Percentiles rank a stretch among this genome's conserved stretches.
Conservation (phyloP, 2,113 vertebrate genomes). For the Rana temporaria region DNA sequence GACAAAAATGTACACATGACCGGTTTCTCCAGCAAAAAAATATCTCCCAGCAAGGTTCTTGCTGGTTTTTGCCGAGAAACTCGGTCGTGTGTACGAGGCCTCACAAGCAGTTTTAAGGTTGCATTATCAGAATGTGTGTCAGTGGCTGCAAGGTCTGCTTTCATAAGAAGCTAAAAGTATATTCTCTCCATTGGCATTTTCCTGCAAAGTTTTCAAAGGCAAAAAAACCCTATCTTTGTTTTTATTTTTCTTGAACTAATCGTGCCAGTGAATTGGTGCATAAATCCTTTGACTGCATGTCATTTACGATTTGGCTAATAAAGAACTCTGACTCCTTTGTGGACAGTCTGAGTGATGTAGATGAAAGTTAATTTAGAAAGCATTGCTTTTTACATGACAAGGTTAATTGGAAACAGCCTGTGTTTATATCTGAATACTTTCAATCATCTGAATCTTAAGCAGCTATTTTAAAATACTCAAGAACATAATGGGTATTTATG, state of each 20-base stretch:
- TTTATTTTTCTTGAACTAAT: neutral
- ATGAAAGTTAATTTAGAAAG: constrained; percentile 18
- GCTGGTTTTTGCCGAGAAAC: too few species aligned
- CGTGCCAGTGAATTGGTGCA: constrained; percentile 3
- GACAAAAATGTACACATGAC: too few species aligned
- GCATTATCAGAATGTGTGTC: too few species aligned
- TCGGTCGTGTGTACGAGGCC: too few species aligned
- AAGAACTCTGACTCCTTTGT: neutral
- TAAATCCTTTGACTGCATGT: neutral
- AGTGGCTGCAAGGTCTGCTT: too few species aligned
- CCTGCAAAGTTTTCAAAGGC: too few species aligned
- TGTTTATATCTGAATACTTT: constrained; percentile 22
- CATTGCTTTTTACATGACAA: constrained; percentile 23
- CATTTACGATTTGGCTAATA: neutral
- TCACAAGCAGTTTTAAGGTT: too few species aligned
- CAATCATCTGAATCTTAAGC: constrained; percentile 7
- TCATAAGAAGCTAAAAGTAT: too few species aligned
- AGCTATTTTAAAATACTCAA: constrained; percentile 2
- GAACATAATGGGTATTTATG: neutral
- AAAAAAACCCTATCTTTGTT: neutral
- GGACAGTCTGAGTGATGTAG: neutral
- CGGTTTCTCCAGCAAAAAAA: too few species aligned
- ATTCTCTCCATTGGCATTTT: too few species aligned
- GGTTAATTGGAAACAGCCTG: constrained; percentile 46
- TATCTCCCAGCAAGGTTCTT: too few species aligned